A percentile compares a stretch with the other conserved stretches of the same genome.
These are phyloP conservation scores for Marasmarcha lunaedactyla DNA, from an alignment of 2,888 invertebrate genomes.

Conservation along the genomic window DNA sequence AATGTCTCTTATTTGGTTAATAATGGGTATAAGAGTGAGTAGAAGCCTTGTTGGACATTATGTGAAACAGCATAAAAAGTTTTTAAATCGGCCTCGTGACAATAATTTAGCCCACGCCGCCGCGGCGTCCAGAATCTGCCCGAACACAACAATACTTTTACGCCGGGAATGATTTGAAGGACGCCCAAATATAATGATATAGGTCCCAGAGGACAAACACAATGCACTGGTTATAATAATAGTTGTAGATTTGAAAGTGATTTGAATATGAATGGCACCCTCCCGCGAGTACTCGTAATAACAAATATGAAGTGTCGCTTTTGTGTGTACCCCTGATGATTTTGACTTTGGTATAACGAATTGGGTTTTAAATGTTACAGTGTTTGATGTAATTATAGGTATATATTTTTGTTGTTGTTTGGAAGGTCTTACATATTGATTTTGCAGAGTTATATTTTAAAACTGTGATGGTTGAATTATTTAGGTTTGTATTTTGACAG, in stretches of 20 bases:
- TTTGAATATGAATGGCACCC: conserved; percentile 68
- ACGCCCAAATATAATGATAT: conserved; percentile 57
- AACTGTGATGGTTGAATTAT: too few relatives aligned
- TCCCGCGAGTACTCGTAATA: conserved; percentile 58
- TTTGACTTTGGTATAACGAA: conserved; percentile 56
- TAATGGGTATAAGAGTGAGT: conserved; percentile 26
- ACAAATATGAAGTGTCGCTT: conserved; percentile 68
- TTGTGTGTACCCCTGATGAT: conserved; percentile 48
- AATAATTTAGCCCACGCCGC: conserved; percentile 39
- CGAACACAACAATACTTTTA: conserved; percentile 52
- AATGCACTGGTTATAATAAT: conserved; percentile 62
- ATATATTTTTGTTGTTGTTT: conserved; percentile 14
- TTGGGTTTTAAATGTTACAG: conserved; percentile 42
- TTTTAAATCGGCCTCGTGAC: conserved; percentile 47
- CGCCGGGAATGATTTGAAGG: conserved; percentile 56
- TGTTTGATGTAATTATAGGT: conserved; percentile 44
- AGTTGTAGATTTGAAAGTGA: conserved; percentile 68
- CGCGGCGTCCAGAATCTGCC: conserved; percentile 31
- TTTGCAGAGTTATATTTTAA: too few relatives aligned
- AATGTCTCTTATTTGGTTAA: conserved; percentile 26
- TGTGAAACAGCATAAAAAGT: conserved; percentile 60
- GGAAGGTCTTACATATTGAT: conserved; percentile 11
- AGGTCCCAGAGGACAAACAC: conserved; percentile 61
- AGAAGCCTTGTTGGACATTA: conserved; percentile 26
- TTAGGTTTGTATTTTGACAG: too few relatives aligned